Conservation (phyloP, 2,888 invertebrate genomes). For the Lottia scabra region DNA sequence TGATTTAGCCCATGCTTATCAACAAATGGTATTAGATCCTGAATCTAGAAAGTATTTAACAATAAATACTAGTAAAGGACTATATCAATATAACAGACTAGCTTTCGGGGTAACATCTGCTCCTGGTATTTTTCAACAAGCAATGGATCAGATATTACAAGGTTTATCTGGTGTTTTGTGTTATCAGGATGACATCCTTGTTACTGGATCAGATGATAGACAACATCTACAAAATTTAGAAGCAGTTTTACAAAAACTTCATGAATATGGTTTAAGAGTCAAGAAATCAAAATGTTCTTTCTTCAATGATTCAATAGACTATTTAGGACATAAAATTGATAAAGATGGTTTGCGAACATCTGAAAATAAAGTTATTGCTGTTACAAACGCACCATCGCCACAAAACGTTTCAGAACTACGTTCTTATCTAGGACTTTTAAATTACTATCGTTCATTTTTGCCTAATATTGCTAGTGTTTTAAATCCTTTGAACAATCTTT, state of each 20-base stretch:
- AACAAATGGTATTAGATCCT: constrained; percentile 32
- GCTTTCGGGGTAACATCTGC: constrained; percentile 33
- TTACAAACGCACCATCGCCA: constrained; percentile 44
- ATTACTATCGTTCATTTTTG: constrained; percentile 12
- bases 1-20: constrained; percentile 37
- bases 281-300: constrained; percentile 20
- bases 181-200: constrained; percentile 40
- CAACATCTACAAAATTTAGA: constrained; percentile 12
- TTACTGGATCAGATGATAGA: constrained; percentile 10
- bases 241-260: constrained; percentile 9
- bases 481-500: constrained; percentile 15
- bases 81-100: constrained; percentile 31
- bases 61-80: constrained; percentile 40
- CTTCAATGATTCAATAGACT: constrained; percentile 7
- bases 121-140: constrained; percentile 32
- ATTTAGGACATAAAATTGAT: constrained; percentile 21
- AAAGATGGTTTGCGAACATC: constrained; percentile 27
- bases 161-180: constrained; percentile 26
- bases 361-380: constrained; percentile 39
- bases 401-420: constrained; percentile 41
- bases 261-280: constrained; percentile 9
- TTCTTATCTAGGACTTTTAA: constrained; percentile 28
- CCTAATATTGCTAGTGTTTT: constrained; percentile 10
- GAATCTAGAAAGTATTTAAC: no score
- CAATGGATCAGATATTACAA: constrained; percentile 36